Evolutionary conservation across 2,797 vertebrate species (phyloP), one percentile per base, ranked within the genome.

Genomic region (Pterois miles): DNA sequence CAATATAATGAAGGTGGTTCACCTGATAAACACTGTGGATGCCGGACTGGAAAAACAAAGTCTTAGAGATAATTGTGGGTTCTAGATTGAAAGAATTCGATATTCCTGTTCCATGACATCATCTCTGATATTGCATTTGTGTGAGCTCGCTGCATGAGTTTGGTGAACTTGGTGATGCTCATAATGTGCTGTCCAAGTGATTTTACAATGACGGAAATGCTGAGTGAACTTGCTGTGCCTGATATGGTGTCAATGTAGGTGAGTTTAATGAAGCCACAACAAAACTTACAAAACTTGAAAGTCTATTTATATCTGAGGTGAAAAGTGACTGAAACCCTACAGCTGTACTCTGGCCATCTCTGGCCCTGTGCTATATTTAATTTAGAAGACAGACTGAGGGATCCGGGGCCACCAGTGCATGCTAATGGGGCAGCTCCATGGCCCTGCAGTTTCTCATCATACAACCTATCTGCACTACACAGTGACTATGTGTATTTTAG

Each of bases 371-470:
- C 36, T 74, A 40, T 76, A 67, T 70, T 81, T 31, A 77, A 71
- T 78, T 80, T 43, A 82, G 60, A 68, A 59, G 77, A 80, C 70
- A 66, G 66, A 72, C 50, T 18, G 58, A 78, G 40, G 53, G 58
- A 64, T 57, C 59, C 50, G 57, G 73, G 54, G 22, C 73, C 71
- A 82, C 67, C 67, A 56, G 73, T 78, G 79, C 64, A 80, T 78
- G 73, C 60, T 76, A 82, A 83, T 88, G 65, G 60, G 20, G 62
- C 53, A 38, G 53, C 71, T 84, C 43, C 54, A 34, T 66, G 64
- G 68, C 84, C 73, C 64, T 79, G 66, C 38, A 81, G 38, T 74
- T 78, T 81, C 66, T 81, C 80, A 80, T 84, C 71, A 78, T 60
- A 74, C 40, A 67, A 71, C 53, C 75, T 65, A 65, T 75, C 58